Evolutionary conservation across 2,797 vertebrate species (phyloP).

Genomic region (Tympanoctomys barrerae): DNA sequence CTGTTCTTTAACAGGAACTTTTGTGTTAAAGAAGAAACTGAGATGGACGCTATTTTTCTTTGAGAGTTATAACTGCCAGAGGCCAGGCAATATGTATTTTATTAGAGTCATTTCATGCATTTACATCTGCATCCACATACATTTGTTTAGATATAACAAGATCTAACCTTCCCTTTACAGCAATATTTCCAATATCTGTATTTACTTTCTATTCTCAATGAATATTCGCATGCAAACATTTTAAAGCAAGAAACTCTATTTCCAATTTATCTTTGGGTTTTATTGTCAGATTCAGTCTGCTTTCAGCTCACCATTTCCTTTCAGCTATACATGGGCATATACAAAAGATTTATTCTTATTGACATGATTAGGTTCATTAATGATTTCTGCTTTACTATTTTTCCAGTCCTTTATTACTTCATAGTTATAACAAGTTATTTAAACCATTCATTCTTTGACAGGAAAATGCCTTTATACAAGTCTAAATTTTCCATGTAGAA

Average conservation of each 20-base stretch:
- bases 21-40: neutral
- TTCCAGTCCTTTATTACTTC: neutral
- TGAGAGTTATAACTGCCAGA: slow-evolving; percentile 25
- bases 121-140: neutral
- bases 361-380: neutral
- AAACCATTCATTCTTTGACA: neutral
- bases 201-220: neutral
- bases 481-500: neutral
- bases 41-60: neutral
- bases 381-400: neutral
- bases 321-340: neutral
- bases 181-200: neutral
- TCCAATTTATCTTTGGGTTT: neutral
- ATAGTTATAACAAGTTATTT: neutral
- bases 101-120: neutral
- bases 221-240: neutral
- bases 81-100: neutral
- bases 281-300: neutral
- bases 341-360: neutral
- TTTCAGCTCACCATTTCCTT: slow-evolving; percentile 2
- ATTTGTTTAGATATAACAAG: neutral
- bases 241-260: neutral
- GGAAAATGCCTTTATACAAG: neutral
- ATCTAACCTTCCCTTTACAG: neutral
- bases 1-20: neutral